Conservation (phyloP, 2,888 invertebrate species). For the Lasioglossum villosulum region DNA sequence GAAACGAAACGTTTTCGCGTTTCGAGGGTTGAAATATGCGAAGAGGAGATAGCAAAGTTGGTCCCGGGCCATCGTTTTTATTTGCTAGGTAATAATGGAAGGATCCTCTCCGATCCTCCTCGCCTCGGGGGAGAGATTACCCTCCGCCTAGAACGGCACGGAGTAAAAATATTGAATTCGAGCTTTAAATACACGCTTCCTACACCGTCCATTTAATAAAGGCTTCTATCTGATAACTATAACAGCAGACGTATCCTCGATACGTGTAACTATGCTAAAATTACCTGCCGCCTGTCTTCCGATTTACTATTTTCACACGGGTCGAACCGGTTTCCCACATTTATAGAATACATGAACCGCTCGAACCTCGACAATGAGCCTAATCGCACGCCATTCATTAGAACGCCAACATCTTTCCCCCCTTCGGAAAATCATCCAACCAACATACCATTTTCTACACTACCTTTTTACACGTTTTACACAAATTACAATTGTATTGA, state of each 20-base stretch:
- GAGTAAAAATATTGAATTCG: slow-evolving; percentile 23
- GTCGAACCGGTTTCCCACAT: not conserved
- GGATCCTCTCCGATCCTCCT: not conserved
- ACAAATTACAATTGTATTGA: not conserved
- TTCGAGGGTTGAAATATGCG: not conserved
- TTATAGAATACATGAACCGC: not conserved
- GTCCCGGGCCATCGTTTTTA: not conserved
- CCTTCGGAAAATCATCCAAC: not conserved
- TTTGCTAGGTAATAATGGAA: not conserved
- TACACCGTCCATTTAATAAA: slow-evolving; percentile 17
- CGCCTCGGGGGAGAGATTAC: slow-evolving; percentile 10
- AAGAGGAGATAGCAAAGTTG: not conserved
- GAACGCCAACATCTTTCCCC: not conserved
- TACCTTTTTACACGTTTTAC: not conserved
- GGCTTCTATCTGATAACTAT: slow-evolving; percentile 13
- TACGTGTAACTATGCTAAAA: slow-evolving; percentile 14
- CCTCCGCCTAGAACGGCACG: not conserved
- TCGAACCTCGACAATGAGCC: not conserved
- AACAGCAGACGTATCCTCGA: not conserved
- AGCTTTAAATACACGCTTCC: slow-evolving; percentile 25
- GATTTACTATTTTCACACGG: slow-evolving; percentile 9
- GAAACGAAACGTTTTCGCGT: not conserved
- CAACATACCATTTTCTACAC: not conserved
- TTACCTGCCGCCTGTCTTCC: slow-evolving; percentile 2
- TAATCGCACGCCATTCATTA: not conserved